Base-by-base conservation (phyloP, 1,140 invertebrate species). In the Oscheius sp. region DNA sequence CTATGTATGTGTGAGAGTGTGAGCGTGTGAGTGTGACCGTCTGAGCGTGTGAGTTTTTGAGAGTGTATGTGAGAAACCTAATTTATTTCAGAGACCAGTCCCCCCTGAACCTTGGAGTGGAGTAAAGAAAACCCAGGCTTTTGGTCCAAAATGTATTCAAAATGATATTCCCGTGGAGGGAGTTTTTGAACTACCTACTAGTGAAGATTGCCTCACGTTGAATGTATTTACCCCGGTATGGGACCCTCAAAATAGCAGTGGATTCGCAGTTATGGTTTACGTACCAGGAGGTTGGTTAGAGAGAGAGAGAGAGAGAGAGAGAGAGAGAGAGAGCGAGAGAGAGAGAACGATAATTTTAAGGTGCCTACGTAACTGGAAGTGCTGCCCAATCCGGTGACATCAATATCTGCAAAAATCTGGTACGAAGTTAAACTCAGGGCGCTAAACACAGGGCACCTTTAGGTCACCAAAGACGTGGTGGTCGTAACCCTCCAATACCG, bases 191-290 rank as follows among this genome's bases (percentile, higher is more conserved):
- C 15, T 32, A 34, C 58, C 69, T 31, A 42, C 42, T 28, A 63
- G 59, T 78, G 95, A 98, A 88, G 94, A 98, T 86, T 97, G 95
- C 85, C 89, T 97, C n/a, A 95, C 95, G 85, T 88, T 97, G 45
- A 97, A 94, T 85, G 91, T 97, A 0, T 88, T 87, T 85, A 83
- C 90, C 73, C 93, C 93, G 1, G 87, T 46, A 13, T 35, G 31
- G 59, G 23, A 38, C 18, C 69, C 69, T 3, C 72, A 68, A 23
- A 61, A 73, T 23, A 77, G 77, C 52, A 69, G 52, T 3, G 69
- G 69, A 63, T 23, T 63, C 35, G 61, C 18, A 38, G 28, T 18
- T 13, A 38, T 32, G 35, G 31, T 34, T 63, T 63, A 32, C 31
- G 61, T 32, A 45, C 62, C 72, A 69, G 92, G 89, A 79, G 95